phyloP scores from a whole-genome alignment of 2,888 invertebrate species.

The Meloe dianella region DNA sequence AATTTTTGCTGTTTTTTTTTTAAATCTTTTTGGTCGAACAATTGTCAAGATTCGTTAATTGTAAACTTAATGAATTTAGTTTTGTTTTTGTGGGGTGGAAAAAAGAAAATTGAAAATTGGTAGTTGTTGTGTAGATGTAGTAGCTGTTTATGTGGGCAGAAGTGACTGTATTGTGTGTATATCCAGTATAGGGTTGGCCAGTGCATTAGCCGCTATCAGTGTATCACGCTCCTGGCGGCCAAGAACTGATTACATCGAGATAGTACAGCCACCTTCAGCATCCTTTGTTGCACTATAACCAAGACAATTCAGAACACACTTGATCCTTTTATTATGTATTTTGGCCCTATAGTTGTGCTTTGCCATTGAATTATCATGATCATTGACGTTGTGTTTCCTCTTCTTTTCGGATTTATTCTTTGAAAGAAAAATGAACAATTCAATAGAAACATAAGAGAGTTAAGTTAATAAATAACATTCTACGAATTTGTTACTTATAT shows the following conservation, averaged over 20 bases:
- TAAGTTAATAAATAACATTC: constrained; percentile 38
- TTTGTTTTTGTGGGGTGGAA: background rate
- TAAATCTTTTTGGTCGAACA: background rate
- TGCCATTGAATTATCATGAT: constrained; percentile 6
- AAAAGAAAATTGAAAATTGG: constrained; percentile 15
- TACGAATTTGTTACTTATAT: constrained; percentile 37
- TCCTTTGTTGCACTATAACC: constrained; percentile 39
- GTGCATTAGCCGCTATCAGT: constrained; percentile 47
- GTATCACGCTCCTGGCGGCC: constrained; percentile 49
- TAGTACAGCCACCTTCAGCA: constrained; percentile 45
- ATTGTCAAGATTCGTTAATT: background rate
- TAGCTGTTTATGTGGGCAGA: constrained; percentile 42
- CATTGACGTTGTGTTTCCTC: background rate
- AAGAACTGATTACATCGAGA: constrained; percentile 47
- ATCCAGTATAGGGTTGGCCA: constrained; percentile 40
- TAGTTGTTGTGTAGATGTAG: constrained; percentile 32
- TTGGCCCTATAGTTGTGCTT: background rate
- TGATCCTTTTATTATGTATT: background rate
- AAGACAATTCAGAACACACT: constrained; percentile 14
- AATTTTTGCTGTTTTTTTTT: background rate
- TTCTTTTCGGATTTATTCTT: background rate
- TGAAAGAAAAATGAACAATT: constrained; percentile 1
- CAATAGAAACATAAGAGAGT: constrained; percentile 13
- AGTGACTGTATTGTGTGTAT: constrained; percentile 26
- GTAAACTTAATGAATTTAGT: background rate